These are phyloP conservation scores for Didymodactylos carnosus DNA, from an alignment of 2,888 invertebrate genomes.

Conservation along the genomic window DNA sequence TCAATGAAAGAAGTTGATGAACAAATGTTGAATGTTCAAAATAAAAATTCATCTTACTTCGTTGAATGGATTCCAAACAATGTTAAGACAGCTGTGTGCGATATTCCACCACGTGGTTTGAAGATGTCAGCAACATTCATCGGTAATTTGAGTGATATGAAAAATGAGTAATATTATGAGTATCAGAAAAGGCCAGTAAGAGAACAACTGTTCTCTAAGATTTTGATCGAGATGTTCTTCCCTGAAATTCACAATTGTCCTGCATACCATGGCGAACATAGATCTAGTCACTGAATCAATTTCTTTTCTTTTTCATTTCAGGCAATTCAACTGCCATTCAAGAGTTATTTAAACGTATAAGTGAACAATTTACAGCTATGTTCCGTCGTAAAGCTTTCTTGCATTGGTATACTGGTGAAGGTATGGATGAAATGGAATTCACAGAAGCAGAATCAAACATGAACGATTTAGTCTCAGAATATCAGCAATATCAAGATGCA, in stretches of 20 bases:
- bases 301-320: not conserved
- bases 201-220: no score
- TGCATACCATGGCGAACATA: no score
- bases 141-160: slow-evolving; percentile 16
- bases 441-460: slow-evolving; percentile 88
- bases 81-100: slow-evolving; percentile 30
- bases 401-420: slow-evolving; percentile 92
- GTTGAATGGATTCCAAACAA: slow-evolving; percentile 34
- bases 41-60: slow-evolving; percentile 68
- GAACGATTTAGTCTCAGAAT: slow-evolving; percentile 40
- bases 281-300: no score
- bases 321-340: slow-evolving; percentile 33
- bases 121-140: slow-evolving; percentile 81
- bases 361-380: slow-evolving; percentile 48
- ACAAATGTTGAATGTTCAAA: slow-evolving; percentile 48
- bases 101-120: slow-evolving; percentile 42
- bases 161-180: no score
- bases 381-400: slow-evolving; percentile 86
- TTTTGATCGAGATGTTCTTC: no score
- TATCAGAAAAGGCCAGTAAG: no score
- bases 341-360: slow-evolving; percentile 28
- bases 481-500: slow-evolving; percentile 16
- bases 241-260: no score
- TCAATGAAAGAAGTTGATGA: slow-evolving; percentile 42
- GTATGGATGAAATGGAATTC: slow-evolving; percentile 94